Evolutionary conservation across 2,113 vertebrate species (phyloP), one percentile per base, ranked within the genome.

Genomic region (Pteropus alecto): DNA sequence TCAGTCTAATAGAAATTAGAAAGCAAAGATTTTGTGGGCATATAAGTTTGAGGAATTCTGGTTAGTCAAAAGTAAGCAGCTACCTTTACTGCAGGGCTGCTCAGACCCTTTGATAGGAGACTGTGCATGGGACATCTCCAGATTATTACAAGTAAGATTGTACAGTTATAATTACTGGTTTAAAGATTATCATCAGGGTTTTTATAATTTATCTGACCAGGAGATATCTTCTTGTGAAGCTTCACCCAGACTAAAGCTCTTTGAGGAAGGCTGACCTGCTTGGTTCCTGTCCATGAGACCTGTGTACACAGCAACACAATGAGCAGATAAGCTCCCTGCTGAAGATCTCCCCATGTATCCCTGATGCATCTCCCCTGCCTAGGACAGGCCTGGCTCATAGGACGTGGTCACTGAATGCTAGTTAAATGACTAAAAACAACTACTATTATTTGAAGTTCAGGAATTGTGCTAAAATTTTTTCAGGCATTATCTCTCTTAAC

Each of bases 61-160:
- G 18, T 56, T 87, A 73, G 73, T 63, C 56, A 60, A 82, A 67
- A 16, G 38, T 48, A 81, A 51, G 33, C 10, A 56, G n/a, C n/a
- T 1, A 1, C 77, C 74, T 90, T 77, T 83, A 85, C 24, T 18
- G 8, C 5, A 89, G n/a, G n/a, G 21, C 16, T 63, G n/a, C 41
- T 65, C 10, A 14, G 30, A 56, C 11, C 18, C 58, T 88, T 22
- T 19, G 21, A 48, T 43, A 71, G 13, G 38, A 67, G n/a, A 41
- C 4, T 33, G 0, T 26, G 7, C 18, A 28, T 1, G 5, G 18
- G 5, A 22, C 9, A 46, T 30, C 78, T 86, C 35, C 15, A 43
- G 58, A 82, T 83, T 76, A 76, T 38, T 78, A 28, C 6, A 43
- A 26, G 12, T 22, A 60, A 77, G 12, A 58, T 0, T 38, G 0